Percentiles rank a stretch among this genome's conserved stretches.
phyloP scores from a whole-genome alignment of 2,113 vertebrate genomes.

The Bombycilla garrulus region DNA sequence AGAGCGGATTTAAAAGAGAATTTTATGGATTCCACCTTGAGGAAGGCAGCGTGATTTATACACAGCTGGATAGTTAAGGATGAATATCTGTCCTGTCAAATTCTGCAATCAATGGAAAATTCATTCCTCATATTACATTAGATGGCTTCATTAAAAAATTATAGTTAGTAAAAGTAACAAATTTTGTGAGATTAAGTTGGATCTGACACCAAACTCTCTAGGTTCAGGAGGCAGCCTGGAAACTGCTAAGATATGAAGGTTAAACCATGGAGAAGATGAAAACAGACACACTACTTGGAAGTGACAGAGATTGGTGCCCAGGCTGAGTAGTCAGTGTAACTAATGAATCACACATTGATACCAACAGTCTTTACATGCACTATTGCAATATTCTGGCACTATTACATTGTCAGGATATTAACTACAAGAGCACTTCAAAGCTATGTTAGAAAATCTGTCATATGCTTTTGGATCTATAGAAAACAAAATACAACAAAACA shows the following conservation, averaged over 20 bases:
- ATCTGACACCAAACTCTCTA: neutral
- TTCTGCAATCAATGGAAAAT: neutral
- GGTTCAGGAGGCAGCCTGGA: neutral
- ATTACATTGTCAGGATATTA: neutral
- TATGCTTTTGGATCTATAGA: neutral
- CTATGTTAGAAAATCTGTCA: neutral
- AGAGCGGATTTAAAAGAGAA: neutral
- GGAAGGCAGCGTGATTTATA: slow-evolving; percentile 38
- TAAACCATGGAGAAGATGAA: slow-evolving; percentile 9
- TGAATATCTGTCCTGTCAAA: neutral
- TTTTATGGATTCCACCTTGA: slow-evolving; percentile 55
- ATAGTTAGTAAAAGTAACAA: neutral
- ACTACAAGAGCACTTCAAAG: neutral
- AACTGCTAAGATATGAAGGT: neutral
- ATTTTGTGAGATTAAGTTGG: neutral
- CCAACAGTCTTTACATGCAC: neutral
- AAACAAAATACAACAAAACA: neutral
- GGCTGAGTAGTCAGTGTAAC: neutral
- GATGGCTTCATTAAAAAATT: slow-evolving; percentile 6
- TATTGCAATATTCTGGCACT: neutral
- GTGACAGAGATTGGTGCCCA: neutral
- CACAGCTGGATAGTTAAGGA: neutral
- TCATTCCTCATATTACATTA: neutral
- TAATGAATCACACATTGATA: neutral
- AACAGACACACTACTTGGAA: neutral